Evolutionary conservation across 2,113 vertebrate genomes (phyloP).

Genomic region (Cervus canadensis): DNA sequence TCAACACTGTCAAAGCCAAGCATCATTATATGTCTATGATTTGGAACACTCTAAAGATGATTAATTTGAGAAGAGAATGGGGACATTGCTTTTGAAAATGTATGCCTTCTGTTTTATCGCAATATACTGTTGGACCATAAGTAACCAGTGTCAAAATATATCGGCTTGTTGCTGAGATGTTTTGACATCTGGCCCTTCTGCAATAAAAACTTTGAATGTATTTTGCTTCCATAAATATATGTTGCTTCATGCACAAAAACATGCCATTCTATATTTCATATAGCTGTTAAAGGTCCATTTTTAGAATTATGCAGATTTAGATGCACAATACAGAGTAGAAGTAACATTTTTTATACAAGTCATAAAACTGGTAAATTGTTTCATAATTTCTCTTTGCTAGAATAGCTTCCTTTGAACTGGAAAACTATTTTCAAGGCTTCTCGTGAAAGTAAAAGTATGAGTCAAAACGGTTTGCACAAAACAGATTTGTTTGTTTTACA

Average conservation of each 20-base stretch:
- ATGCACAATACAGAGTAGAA: background rate
- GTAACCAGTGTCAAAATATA: constrained; percentile 4
- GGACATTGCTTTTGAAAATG: background rate
- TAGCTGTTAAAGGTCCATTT: background rate
- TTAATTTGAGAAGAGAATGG: background rate
- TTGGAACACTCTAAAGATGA: constrained; percentile 33
- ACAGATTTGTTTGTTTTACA: constrained; percentile 37
- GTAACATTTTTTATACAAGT: background rate
- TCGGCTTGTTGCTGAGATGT: background rate
- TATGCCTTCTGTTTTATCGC: constrained; percentile 14
- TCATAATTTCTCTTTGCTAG: background rate
- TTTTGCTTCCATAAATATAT: constrained; percentile 27
- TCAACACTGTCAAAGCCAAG: background rate
- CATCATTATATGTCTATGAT: background rate
- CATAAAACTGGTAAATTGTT: constrained; percentile 39
- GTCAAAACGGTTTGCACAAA: constrained; percentile 25
- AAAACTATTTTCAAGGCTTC: constrained; percentile 22
- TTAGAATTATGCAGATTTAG: constrained; percentile 40
- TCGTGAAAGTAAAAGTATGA: constrained; percentile 24
- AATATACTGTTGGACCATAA: background rate
- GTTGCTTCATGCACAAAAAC: constrained; percentile 10
- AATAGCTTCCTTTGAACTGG: constrained; percentile 15
- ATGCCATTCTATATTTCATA: background rate
- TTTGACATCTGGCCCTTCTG: background rate
- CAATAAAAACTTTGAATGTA: constrained; percentile 7